Percentiles rank a stretch among this genome's conserved stretches.
Conservation (phyloP, 1,140 invertebrate species). For the Teleopsis dalmanni region DNA sequence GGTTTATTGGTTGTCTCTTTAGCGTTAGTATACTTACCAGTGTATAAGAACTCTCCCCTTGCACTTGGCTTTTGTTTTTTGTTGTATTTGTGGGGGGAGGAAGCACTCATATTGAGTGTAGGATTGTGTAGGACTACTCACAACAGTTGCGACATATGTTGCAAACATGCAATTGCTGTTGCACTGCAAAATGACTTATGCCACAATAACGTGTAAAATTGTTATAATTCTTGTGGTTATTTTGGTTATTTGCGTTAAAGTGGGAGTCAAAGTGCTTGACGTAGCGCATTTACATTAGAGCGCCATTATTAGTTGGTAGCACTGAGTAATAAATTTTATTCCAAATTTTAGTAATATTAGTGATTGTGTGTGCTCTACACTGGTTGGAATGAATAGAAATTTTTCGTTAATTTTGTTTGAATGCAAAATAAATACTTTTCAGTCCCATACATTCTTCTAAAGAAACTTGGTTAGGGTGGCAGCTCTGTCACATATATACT, state of each 20-base stretch:
- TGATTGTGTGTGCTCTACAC: background rate
- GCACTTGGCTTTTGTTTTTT: no score
- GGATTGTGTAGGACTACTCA: background rate
- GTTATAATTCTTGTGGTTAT: constrained; percentile 41
- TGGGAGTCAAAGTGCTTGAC: no score
- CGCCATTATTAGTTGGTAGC: background rate
- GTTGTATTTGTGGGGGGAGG: background rate
- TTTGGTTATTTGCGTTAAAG: no score
- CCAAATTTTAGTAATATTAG: background rate
- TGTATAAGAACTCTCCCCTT: no score
- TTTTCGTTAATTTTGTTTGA: background rate
- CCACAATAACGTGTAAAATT: constrained; percentile 41
- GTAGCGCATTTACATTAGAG: background rate
- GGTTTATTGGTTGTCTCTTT: constrained; percentile 10
- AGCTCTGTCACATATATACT: background rate
- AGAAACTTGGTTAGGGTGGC: background rate
- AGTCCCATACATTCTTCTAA: background rate
- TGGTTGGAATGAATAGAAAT: no score
- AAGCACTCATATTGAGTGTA: background rate
- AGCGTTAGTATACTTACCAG: no score
- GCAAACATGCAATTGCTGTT: no score
- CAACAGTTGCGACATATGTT: constrained; percentile 31
- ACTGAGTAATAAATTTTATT: constrained; percentile 15
- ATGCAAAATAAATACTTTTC: background rate
- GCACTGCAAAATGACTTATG: constrained; percentile 38